Evolutionary conservation across 2,888 invertebrate genomes (phyloP).

Genomic region (Aproaerema taeniolella): DNA sequence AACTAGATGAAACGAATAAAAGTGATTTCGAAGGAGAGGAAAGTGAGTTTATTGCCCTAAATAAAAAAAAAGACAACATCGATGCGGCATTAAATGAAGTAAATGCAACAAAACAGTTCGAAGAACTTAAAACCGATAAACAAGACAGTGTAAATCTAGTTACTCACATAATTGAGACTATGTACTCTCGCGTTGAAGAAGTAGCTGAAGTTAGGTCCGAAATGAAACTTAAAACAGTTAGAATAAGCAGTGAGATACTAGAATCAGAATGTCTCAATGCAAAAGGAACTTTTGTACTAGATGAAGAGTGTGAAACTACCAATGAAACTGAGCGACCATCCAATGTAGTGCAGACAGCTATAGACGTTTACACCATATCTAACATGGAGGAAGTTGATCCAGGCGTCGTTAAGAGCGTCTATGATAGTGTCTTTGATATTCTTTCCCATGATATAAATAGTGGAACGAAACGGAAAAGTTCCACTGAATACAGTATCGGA

Average conservation of each 20-base stretch:
- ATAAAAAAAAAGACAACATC: no score
- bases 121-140: no score
- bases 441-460: slow-evolving; percentile 12
- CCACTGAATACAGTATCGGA: slow-evolving; percentile 38
- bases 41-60: no score
- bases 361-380: slow-evolving; percentile 24
- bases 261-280: slow-evolving; percentile 12
- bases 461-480: slow-evolving; percentile 17
- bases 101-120: no score
- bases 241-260: slow-evolving; percentile 20
- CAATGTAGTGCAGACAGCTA: slow-evolving; percentile 23
- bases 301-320: slow-evolving; percentile 20
- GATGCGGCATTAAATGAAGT: no score
- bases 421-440: slow-evolving; percentile 20
- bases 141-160: no score
- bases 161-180: no score
- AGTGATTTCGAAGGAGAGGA: no score
- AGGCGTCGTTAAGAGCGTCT: slow-evolving; percentile 18
- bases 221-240: slow-evolving; percentile 21
- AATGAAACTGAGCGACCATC: slow-evolving; percentile 14
- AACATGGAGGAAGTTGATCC: slow-evolving; percentile 17
- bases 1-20: no score
- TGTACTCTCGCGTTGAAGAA: slow-evolving; percentile 7
- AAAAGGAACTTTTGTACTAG: slow-evolving; percentile 15
- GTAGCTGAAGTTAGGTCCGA: slow-evolving; percentile 17